A percentile compares a stretch with the other conserved stretches of the same genome.
These are phyloP conservation scores for Hemicentrotus pulcherrimus DNA, from an alignment of 35 echinoderm and acorn worm genomes.

Conservation along the genomic window DNA sequence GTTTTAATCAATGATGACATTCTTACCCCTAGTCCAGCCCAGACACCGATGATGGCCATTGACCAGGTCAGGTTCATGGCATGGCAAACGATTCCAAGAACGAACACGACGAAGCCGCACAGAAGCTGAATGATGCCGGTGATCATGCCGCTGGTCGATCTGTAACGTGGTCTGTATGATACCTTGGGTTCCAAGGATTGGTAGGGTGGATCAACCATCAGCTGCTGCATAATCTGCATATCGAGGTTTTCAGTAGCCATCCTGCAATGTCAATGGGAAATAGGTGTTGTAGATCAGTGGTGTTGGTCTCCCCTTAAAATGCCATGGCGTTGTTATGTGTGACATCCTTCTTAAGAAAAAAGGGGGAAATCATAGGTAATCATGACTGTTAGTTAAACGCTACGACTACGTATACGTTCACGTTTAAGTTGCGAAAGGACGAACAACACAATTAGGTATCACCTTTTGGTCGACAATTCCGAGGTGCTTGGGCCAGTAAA, in stretches of 20 bases:
- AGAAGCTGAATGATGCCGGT: not conserved
- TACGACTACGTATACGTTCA: no score
- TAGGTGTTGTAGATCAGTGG: not conserved
- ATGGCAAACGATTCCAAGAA: not conserved
- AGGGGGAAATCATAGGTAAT: no score
- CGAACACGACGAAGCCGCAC: not conserved
- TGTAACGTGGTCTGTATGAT: slow-evolving; percentile 10
- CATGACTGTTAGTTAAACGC: no score
- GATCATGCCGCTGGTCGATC: not conserved
- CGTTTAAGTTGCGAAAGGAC: no score
- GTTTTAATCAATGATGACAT: not conserved
- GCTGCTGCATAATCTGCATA: not conserved
- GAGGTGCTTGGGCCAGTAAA: no score
- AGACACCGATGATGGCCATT: not conserved
- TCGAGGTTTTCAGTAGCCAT: not conserved
- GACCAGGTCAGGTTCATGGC: not conserved
- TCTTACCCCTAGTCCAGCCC: not conserved
- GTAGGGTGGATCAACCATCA: not conserved
- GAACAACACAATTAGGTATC: no score
- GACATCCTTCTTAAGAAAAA: no score
- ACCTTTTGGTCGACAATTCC: no score
- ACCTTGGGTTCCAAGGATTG: not conserved
- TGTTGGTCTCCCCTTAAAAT: not conserved
- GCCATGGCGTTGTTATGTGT: no score
- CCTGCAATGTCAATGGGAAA: not conserved